Evolutionary conservation across 1,140 invertebrate genomes (phyloP), one percentile per base, ranked within the genome.

Genomic region (Brachionus koreanus): DNA sequence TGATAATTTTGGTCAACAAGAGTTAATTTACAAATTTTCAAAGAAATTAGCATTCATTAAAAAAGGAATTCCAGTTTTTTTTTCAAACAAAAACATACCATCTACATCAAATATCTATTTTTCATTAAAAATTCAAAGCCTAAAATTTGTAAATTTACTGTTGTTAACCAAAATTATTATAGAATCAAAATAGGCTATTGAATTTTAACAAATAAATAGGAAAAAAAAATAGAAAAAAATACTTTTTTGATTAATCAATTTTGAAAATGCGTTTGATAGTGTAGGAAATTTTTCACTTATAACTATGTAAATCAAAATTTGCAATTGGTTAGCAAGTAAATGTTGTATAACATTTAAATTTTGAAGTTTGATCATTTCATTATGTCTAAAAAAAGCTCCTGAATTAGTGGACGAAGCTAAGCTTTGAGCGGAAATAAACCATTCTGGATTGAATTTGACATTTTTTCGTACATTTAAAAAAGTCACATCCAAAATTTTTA

Each of bases 241-340:
- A 69, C 65, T 39, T 46, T 74, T 74, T 46, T 10, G 25, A 46
- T 74, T 74, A n/a, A 74, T 35, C 10, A 74, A 46, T 46, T 74
- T 74, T 46, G 42, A 29, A 39, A 74, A 25, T 13, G 16, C 42
- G 10, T 19, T 5, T 0, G 69, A 43, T 46, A 74, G 5, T 46
- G 19, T 74, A 3, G 39, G 1, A 74, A 46, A 74, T 25, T 74
- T 74, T 46, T 35, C 42, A 43, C 39, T 13, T 23, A 9, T 74
- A 6, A 25, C 6, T 46, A 29, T 46, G n/a, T 74, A 74, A 5
- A 74, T 25, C 33, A 74, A 74, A 74, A 74, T 23, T 74, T 46
- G 37, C 3, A 74, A n/a, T 29, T 74, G 42, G 13, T 74, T 74
- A n/a, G 69, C 39, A 12, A 74, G 46, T n/a, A 74, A 74, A 46